A percentile compares a stretch with the other conserved stretches of the same genome.
Conservation (phyloP, 1,140 invertebrate genomes). For the Bombus superbus region DNA sequence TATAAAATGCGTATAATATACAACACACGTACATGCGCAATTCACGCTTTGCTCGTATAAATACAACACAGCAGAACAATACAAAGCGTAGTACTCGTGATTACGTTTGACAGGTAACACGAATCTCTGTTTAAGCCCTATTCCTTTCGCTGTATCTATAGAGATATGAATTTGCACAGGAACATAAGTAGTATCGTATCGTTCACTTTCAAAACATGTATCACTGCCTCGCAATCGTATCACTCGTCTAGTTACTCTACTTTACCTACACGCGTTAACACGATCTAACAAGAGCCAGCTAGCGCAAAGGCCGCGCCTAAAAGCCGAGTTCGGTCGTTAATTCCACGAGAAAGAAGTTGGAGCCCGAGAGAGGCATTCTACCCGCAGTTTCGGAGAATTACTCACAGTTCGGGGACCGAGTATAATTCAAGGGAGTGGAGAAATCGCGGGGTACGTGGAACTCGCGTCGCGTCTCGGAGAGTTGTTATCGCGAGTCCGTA, state of each 20-base stretch:
- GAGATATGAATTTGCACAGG: too few relatives aligned
- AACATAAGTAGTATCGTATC: too few relatives aligned
- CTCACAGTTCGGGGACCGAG: slow-evolving; percentile 6
- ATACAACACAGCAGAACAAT: too few relatives aligned
- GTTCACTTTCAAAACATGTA: too few relatives aligned
- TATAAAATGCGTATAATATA: too few relatives aligned
- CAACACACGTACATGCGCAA: rapidly evolving
- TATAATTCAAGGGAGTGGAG: slow-evolving; percentile 31
- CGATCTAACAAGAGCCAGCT: too few relatives aligned
- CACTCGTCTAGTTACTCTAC: too few relatives aligned
- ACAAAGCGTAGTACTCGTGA: too few relatives aligned
- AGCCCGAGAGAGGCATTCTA: not conserved
- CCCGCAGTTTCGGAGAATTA: slow-evolving; percentile 51
- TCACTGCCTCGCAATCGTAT: not conserved
- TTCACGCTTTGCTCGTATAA: too few relatives aligned
- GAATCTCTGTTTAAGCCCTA: too few relatives aligned
- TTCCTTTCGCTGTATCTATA: too few relatives aligned
- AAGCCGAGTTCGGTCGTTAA: slow-evolving; percentile 8
- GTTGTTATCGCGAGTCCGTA: slow-evolving; percentile 56
- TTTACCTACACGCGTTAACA: not conserved
- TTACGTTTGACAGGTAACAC: too few relatives aligned
- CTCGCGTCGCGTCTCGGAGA: slow-evolving; percentile 35
- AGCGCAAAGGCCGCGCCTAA: not conserved
- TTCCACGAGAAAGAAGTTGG: not conserved
- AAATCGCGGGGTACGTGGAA: slow-evolving; percentile 52